phyloP scores from a whole-genome alignment of 2,113 vertebrate genomes.

The Orcinus orca region DNA sequence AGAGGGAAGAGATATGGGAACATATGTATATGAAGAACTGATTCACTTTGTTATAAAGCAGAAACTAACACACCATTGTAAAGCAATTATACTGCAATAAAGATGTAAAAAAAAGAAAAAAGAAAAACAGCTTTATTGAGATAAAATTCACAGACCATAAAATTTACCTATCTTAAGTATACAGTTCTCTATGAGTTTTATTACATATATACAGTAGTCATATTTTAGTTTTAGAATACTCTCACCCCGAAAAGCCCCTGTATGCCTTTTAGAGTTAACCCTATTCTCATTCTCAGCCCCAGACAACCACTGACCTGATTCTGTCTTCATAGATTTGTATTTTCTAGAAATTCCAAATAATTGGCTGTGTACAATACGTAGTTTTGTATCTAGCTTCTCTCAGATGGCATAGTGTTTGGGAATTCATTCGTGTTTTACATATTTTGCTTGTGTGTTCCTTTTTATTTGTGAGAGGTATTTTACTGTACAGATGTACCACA shows the following conservation, averaged over 20 bases:
- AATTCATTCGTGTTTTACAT: not conserved
- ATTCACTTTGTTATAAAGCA: too few relatives aligned
- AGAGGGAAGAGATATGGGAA: too few relatives aligned
- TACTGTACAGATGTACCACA: not conserved
- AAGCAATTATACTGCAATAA: too few relatives aligned
- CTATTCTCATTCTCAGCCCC: not conserved
- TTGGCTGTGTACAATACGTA: not conserved
- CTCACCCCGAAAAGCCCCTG: not conserved
- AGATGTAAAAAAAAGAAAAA: too few relatives aligned
- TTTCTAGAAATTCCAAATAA: not conserved
- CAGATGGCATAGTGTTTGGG: not conserved
- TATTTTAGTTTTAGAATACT: not conserved
- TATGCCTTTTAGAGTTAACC: not conserved
- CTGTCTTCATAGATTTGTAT: not conserved
- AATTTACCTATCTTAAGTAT: not conserved
- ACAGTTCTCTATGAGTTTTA: not conserved
- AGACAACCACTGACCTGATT: not conserved
- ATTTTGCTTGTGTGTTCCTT: not conserved
- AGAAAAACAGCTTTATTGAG: not conserved
- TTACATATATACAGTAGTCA: not conserved
- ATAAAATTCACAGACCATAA: not conserved
- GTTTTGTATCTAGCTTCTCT: not conserved
- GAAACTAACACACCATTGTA: too few relatives aligned
- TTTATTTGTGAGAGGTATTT: not conserved
- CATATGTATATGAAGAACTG: too few relatives aligned